Conservation (phyloP, 1,140 invertebrate genomes). For the Chelonus insularis region DNA sequence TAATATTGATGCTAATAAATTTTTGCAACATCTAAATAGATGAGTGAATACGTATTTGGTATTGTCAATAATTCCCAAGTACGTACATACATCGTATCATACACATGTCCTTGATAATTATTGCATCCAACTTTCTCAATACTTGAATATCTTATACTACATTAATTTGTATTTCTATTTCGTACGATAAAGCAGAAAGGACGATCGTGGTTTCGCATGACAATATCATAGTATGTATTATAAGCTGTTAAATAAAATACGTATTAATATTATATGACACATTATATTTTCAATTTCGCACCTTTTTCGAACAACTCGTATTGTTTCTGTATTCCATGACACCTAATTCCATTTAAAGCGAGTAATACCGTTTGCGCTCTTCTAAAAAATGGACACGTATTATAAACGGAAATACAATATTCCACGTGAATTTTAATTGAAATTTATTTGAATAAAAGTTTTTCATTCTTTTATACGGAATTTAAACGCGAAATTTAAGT, state of each 20-base stretch:
- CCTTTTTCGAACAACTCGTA: constrained; percentile 42
- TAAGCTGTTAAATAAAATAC: not conserved
- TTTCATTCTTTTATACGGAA: too few relatives aligned
- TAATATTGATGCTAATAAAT: too few relatives aligned
- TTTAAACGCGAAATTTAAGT: not conserved
- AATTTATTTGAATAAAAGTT: too few relatives aligned
- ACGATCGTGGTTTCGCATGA: constrained; percentile 43
- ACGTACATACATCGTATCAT: too few relatives aligned
- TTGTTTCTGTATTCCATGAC: not conserved
- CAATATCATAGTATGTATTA: constrained; percentile 30
- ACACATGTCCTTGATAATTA: constrained; percentile 13
- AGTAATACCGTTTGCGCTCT: not conserved
- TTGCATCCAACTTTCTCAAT: constrained; percentile 1
- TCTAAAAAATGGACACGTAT: too few relatives aligned
- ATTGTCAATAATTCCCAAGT: too few relatives aligned
- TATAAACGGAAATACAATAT: too few relatives aligned
- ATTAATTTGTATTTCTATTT: constrained; percentile 48
- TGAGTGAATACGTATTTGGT: too few relatives aligned
- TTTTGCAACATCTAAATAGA: too few relatives aligned
- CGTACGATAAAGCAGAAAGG: constrained; percentile 31
- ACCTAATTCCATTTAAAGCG: constrained; percentile 9
- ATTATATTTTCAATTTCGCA: constrained; percentile 48
- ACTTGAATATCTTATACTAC: constrained; percentile 28
- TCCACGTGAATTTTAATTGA: too few relatives aligned
- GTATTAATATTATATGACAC: constrained; percentile 1